Conservation (phyloP, 2,797 vertebrate species). For the Anomalospiza imberbis region DNA sequence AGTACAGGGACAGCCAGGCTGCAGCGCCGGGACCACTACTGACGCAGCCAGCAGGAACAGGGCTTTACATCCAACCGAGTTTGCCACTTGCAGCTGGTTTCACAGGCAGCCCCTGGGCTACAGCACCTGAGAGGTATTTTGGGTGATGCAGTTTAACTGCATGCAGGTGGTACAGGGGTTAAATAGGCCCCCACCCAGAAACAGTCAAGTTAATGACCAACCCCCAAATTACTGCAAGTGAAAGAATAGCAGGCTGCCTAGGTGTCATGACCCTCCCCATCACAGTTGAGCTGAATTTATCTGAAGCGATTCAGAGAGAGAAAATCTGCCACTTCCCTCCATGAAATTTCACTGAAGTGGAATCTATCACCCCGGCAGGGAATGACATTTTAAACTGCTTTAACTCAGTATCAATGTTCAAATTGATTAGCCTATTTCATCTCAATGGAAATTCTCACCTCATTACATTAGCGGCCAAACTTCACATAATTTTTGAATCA, state of each 20-base stretch:
- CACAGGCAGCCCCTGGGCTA: neutral
- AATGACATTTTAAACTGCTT: slow-evolving; percentile 53
- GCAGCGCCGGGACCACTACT: fast-evolving
- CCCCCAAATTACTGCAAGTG: neutral
- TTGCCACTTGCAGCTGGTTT: neutral
- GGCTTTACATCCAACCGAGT: fast-evolving
- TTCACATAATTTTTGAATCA: slow-evolving; percentile 50
- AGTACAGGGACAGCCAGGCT: fast-evolving
- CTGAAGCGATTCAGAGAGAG: neutral
- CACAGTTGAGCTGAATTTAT: neutral
- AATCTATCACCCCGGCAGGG: neutral
- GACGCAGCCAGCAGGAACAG: fast-evolving
- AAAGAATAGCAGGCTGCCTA: neutral
- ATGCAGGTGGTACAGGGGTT: neutral
- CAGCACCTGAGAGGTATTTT: neutral
- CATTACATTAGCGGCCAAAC: slow-evolving; percentile 41
- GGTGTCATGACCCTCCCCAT: neutral
- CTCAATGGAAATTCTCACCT: slow-evolving; percentile 55
- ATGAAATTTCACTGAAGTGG: slow-evolving; percentile 8
- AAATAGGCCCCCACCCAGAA: neutral
- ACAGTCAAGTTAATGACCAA: neutral
- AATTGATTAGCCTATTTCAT: slow-evolving; percentile 54
- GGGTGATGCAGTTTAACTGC: neutral
- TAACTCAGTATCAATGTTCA: slow-evolving; percentile 38
- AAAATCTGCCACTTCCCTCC: neutral